Base-by-base conservation (phyloP, 2,797 vertebrate genomes). In the Sebastes aleutianus region DNA sequence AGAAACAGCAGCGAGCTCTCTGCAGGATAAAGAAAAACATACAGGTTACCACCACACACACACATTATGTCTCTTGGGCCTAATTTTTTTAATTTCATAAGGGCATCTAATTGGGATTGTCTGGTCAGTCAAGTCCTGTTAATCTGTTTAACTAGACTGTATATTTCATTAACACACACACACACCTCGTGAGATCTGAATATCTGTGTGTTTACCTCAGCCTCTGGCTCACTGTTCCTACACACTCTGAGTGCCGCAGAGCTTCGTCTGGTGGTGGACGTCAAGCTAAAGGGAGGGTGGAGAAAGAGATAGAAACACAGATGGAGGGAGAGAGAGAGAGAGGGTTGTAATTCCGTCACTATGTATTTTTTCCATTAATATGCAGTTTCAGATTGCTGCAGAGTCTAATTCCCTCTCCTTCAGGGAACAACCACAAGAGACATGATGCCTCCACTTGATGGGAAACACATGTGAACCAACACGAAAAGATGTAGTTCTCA, bases 1-100 rank as follows among this genome's bases (percentile, higher is more conserved):
- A 99, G 94, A 99, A 99, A 82, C 97, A 99, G 92, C 98, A 99
- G 73, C 97, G 97, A 73, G 98, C 98, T 87, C 98, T 96, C 99
- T 99, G 94, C 20, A 84, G 91, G 70, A 81, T 56, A 67, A 88
- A 86, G 85, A 81, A 86, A 78, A 74, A 80, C 13, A 85, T 11
- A 66, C 22, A 77, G 13, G 63, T 86, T 72, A 85, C 20, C 26
- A 63, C 31, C 6, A 63, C 2, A 79, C 26, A 59, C 26, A 59
- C n/a, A 68, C n/a, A 53, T 36, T 3, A 22, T 34, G 14, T 72
- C 24, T 66, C 58, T 56, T 10, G 61, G 26, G 74, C 3, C 13
- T 56, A n/a, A 73, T 87, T 85, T 62, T 4, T 67, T 74, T 43
- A 50, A 74, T 79, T 54, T 27, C 3, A 74, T 78, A 14, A 69